phyloP scores from a whole-genome alignment of 2,888 invertebrate species.

The Synergus itoensis region DNA sequence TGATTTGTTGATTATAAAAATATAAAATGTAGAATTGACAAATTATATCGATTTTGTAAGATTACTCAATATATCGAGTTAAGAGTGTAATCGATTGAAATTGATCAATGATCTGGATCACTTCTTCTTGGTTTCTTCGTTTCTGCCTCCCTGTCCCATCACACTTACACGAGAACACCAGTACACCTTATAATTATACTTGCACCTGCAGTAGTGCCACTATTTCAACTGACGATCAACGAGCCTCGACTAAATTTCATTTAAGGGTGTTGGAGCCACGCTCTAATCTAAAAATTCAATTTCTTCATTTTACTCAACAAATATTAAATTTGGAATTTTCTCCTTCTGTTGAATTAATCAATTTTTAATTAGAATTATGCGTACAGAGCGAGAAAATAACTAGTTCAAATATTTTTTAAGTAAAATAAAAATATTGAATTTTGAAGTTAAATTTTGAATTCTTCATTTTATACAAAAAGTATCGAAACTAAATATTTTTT shows the following conservation, averaged over 20 bases:
- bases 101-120: neutral
- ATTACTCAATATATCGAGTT: neutral
- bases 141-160: neutral
- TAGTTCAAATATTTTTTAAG: no score
- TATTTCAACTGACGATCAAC: neutral
- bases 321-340: no score
- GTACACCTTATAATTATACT: conserved; percentile 25
- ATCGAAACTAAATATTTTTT: no score
- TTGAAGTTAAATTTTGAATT: no score
- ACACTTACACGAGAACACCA: neutral
- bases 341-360: no score
- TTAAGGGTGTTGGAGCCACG: neutral
- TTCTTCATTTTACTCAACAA: no score
- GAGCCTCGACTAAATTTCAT: neutral
- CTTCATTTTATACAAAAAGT: no score
- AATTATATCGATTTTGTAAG: neutral
- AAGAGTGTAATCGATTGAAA: neutral
- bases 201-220: conserved; percentile 9
- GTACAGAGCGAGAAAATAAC: no score
- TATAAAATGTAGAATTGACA: neutral
- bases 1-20: neutral
- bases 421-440: no score
- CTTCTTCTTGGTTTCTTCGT: neutral
- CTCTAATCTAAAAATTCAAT: no score
- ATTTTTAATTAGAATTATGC: no score